A percentile compares a stretch with the other conserved stretches of the same genome.
phyloP scores from a whole-genome alignment of 2,113 vertebrate genomes.

The Ciconia maguari region DNA sequence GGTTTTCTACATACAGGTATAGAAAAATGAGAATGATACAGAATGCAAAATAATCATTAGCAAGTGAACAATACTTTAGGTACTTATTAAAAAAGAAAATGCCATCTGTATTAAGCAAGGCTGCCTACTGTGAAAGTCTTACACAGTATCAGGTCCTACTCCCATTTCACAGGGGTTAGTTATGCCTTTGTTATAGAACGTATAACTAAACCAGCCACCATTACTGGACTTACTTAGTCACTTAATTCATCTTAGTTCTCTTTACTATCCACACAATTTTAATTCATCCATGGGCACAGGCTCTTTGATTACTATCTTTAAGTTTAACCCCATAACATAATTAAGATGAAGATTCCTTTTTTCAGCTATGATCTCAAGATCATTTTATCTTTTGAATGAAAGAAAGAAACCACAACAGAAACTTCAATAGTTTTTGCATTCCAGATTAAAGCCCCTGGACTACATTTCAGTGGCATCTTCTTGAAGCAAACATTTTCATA shows the following conservation, averaged over 20 bases:
- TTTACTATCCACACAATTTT: neutral
- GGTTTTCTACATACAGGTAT: neutral
- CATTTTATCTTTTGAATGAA: neutral
- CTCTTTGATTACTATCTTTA: neutral
- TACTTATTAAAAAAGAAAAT: neutral
- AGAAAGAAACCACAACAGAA: neutral
- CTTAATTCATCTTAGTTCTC: neutral
- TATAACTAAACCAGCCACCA: neutral
- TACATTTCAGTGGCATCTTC: neutral
- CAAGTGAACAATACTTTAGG: neutral
- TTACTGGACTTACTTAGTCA: neutral
- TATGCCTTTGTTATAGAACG: neutral
- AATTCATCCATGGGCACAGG: neutral
- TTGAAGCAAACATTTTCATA: neutral
- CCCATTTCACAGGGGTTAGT: neutral
- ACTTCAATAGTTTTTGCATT: neutral
- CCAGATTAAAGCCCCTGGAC: neutral
- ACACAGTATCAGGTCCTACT: neutral
- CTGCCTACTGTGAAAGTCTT: neutral
- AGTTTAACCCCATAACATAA: neutral
- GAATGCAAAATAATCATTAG: neutral
- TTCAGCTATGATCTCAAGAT: neutral
- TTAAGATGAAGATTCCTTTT: neutral
- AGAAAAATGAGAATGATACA: neutral
- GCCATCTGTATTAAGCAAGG: neutral